Evolutionary conservation across 2,888 invertebrate genomes (phyloP).

Genomic region (Catocala sponsa): DNA sequence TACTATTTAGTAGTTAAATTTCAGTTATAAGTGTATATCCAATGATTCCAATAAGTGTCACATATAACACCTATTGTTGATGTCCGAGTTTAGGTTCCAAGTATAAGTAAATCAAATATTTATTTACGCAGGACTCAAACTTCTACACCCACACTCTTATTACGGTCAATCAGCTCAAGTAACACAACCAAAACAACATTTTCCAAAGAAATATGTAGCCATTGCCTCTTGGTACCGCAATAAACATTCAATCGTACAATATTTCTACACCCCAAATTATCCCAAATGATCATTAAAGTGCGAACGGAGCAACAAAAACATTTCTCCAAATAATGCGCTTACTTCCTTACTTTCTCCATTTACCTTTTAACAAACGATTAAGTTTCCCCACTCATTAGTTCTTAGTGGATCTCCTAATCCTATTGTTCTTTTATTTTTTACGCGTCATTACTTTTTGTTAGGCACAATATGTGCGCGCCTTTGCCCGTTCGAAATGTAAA

Average conservation of each 20-base stretch:
- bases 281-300: slow-evolving; percentile 4
- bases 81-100: too few species aligned
- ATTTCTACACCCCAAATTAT: not conserved
- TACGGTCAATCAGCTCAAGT: too few species aligned
- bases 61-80: too few species aligned
- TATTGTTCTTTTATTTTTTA: slow-evolving; percentile 20
- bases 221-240: too few species aligned
- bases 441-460: slow-evolving; percentile 17
- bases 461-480: not conserved
- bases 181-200: too few species aligned
- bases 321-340: slow-evolving; percentile 20
- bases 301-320: slow-evolving; percentile 10
- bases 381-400: slow-evolving; percentile 26
- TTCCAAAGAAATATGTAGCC: too few species aligned
- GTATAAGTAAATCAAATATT: too few species aligned
- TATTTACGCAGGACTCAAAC: too few species aligned
- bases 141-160: too few species aligned
- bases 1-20: too few species aligned
- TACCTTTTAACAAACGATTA: slow-evolving; percentile 41
- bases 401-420: slow-evolving; percentile 19
- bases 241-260: not conserved
- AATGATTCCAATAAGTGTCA: too few species aligned
- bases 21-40: too few species aligned
- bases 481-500: not conserved
- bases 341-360: slow-evolving; percentile 16